A percentile compares a stretch with the other conserved stretches of the same genome.
These are phyloP conservation scores for Neoscelio sp. DNA, from an alignment of 2,888 invertebrate species.

Conservation along the genomic window DNA sequence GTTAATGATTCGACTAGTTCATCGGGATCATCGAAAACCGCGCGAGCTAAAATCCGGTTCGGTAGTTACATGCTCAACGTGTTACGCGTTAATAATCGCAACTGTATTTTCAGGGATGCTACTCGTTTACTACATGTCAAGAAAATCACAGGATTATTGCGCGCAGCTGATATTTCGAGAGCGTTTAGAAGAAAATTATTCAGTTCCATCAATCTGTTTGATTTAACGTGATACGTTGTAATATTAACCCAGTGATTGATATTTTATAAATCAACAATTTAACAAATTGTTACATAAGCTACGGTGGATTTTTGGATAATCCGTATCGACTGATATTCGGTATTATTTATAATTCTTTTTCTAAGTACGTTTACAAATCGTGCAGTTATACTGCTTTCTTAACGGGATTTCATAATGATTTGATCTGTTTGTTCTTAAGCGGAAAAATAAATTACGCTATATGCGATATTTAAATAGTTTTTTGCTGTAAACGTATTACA, in stretches of 20 bases:
- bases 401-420: neutral
- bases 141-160: conserved; percentile 36
- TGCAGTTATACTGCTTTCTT: neutral
- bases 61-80: conserved; percentile 25
- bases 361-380: neutral
- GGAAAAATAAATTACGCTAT: conserved; percentile 12
- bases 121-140: conserved; percentile 16
- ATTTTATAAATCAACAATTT: no score
- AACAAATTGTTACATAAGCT: no score
- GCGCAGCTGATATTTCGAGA: conserved; percentile 5
- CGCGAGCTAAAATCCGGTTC: conserved; percentile 44
- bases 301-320: no score
- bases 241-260: no score
- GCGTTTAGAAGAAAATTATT: neutral
- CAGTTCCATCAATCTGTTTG: neutral
- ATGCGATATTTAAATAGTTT: neutral
- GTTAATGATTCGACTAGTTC: conserved; percentile 75
- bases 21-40: conserved; percentile 76
- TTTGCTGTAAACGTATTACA: conserved; percentile 2
- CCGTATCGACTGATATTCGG: no score
- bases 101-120: conserved; percentile 29
- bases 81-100: conserved; percentile 66
- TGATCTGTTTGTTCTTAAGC: neutral
- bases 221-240: conserved; percentile 2
- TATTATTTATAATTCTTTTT: no score